Percentiles rank a stretch among this genome's conserved stretches.
Conservation (phyloP, 2,888 invertebrate species). For the Hermaeophaga mercurialis region DNA sequence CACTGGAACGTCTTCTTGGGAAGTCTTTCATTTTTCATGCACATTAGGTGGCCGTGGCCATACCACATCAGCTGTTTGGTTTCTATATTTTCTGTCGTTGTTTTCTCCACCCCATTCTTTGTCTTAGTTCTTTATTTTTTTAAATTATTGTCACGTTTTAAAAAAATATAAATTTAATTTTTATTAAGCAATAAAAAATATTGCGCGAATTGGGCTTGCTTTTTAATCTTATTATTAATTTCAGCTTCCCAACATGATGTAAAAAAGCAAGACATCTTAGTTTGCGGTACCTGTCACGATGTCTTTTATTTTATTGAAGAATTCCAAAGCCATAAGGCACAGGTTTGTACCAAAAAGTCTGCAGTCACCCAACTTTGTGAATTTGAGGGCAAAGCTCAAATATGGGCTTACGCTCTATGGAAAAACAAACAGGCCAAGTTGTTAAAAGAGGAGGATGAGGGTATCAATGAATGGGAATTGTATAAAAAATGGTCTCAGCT, state of each 20-base stretch:
- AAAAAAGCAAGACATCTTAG: slow-evolving; percentile 75
- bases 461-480: slow-evolving; percentile 65
- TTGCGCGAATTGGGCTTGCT: too few species aligned
- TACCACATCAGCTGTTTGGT: too few species aligned
- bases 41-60: too few species aligned
- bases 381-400: slow-evolving; percentile 80
- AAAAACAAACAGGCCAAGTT: slow-evolving; percentile 66
- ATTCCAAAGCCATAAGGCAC: slow-evolving; percentile 73
- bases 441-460: slow-evolving; percentile 62
- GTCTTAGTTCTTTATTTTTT: too few species aligned
- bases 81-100: too few species aligned
- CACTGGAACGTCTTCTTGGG: too few species aligned
- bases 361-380: slow-evolving; percentile 66
- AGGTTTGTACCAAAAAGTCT: slow-evolving; percentile 64
- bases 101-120: too few species aligned
- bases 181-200: too few species aligned
- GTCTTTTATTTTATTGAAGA: slow-evolving; percentile 81
- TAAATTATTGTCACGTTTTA: too few species aligned
- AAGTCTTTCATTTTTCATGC: too few species aligned
- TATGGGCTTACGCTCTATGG: slow-evolving; percentile 86
- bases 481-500: slow-evolving; percentile 86
- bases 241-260: slow-evolving; percentile 78
- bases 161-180: too few species aligned
- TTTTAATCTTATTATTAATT: too few species aligned
- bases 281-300: slow-evolving; percentile 82